Evolutionary conservation across 2,888 invertebrate genomes (phyloP).

Genomic region (Drosophila limbata): DNA sequence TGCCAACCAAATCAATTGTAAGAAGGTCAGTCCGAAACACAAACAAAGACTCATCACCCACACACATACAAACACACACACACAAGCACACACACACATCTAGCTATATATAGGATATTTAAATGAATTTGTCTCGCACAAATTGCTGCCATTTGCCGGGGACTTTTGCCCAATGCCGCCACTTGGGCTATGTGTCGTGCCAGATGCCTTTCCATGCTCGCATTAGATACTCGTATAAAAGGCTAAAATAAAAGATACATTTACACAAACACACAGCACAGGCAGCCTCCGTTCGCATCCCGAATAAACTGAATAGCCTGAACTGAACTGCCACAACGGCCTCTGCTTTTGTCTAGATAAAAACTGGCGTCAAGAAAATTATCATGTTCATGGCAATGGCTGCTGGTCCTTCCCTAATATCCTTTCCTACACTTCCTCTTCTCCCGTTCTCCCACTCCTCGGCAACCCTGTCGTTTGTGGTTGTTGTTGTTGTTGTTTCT

Average conservation of each 20-base stretch:
- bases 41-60: conserved; percentile 12
- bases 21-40: conserved; percentile 62
- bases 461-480: conserved; percentile 64
- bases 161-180: conserved; percentile 71
- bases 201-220: conserved; percentile 74
- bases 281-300: conserved; percentile 14
- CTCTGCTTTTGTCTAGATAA: conserved; percentile 73
- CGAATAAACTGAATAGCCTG: conserved; percentile 12
- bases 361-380: conserved; percentile 81
- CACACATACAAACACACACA: conserved; percentile 14
- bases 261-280: conserved; percentile 60
- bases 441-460: neutral
- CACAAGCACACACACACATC: neutral
- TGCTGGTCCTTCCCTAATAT: conserved; percentile 38
- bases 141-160: conserved; percentile 78
- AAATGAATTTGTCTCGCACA: conserved; percentile 82
- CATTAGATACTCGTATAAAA: conserved; percentile 77
- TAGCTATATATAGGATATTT: conserved; percentile 64
- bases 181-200: conserved; percentile 78
- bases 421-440: conserved; percentile 3
- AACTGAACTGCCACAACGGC: conserved; percentile 20
- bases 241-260: conserved; percentile 81
- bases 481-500: conserved; percentile 48
- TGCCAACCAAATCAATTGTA: conserved; percentile 72
- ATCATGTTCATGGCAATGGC: conserved; percentile 76